Conservation (phyloP, 2,113 vertebrate species). For the Clinocottus analis region DNA sequence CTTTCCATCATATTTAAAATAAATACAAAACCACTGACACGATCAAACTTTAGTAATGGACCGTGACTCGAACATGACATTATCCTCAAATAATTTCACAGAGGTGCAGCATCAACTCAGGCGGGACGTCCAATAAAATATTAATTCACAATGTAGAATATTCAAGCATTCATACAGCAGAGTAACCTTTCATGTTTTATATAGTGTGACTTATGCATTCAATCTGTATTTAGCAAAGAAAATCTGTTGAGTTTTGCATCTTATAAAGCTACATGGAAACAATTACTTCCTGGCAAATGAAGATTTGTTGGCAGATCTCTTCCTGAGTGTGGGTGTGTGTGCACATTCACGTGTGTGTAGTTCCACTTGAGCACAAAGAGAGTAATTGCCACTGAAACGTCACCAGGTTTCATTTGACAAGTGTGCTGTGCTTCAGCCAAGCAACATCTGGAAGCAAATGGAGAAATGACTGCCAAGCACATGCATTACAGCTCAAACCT, state of each 20-base stretch:
- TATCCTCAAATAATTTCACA: neutral
- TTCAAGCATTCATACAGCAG: conserved; percentile 2
- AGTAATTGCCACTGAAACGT: conserved; percentile 75
- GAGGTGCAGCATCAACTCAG: conserved; percentile 1
- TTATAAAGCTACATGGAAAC: conserved; percentile 74
- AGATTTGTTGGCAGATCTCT: conserved; percentile 68
- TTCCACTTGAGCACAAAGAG: conserved; percentile 66
- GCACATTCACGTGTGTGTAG: conserved; percentile 51
- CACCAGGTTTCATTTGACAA: conserved; percentile 74
- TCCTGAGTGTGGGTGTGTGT: conserved; percentile 26
- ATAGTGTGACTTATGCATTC: neutral
- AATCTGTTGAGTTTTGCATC: conserved; percentile 59
- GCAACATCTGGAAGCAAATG: conserved; percentile 70
- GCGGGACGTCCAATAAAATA: neutral
- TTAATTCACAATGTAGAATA: neutral
- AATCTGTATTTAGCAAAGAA: conserved; percentile 26
- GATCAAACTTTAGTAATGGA: conserved; percentile 16
- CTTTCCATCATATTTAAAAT: conserved; percentile 19
- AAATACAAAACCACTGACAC: conserved; percentile 19
- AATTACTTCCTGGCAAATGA: conserved; percentile 77
- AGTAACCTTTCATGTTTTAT: neutral
- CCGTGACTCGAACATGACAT: conserved; percentile 9
- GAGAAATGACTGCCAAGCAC: conserved; percentile 65
- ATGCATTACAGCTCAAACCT: conserved; percentile 56
- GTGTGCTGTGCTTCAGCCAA: conserved; percentile 67